Percentiles rank a stretch among this genome's conserved stretches.
phyloP scores from a whole-genome alignment of 1,140 invertebrate species.

The Drosophila hydei region DNA sequence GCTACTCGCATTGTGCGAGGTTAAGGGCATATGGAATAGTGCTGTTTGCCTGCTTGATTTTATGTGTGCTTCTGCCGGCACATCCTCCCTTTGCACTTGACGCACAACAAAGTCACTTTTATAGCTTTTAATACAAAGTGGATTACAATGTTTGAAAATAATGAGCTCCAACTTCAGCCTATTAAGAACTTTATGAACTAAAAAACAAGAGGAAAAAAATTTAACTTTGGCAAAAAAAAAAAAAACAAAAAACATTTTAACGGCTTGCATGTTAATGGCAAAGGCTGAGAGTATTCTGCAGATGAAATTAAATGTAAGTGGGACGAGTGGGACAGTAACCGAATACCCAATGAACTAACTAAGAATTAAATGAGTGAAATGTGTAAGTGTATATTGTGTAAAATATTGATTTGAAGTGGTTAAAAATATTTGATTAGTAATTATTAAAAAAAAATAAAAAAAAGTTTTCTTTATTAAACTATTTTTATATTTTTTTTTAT shows the following conservation, averaged over 20 bases:
- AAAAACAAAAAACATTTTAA: constrained; percentile 7
- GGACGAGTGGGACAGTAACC: no score
- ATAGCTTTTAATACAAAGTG: constrained; percentile 42
- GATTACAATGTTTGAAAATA: constrained; percentile 50
- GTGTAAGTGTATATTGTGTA: no score
- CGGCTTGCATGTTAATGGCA: constrained; percentile 37
- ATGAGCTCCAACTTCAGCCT: constrained; percentile 43
- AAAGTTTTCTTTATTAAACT: no score
- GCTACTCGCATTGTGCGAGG: neutral
- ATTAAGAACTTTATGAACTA: constrained; percentile 61
- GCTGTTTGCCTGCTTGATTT: neutral
- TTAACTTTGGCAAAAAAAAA: constrained; percentile 23
- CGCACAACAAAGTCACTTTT: constrained; percentile 6
- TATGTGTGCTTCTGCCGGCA: neutral
- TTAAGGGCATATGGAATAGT: constrained; percentile 17
- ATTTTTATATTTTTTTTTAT: no score
- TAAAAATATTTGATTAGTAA: no score
- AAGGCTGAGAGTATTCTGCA: neutral
- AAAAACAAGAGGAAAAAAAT: constrained; percentile 29
- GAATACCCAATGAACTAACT: constrained; percentile 1
- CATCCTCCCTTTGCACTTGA: neutral
- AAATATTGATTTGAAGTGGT: no score
- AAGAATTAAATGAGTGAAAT: no score
- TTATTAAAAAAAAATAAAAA: no score
- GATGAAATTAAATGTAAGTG: constrained; percentile 6